Base-by-base conservation (phyloP, 2,888 invertebrate genomes). In the Carcina quercana region DNA sequence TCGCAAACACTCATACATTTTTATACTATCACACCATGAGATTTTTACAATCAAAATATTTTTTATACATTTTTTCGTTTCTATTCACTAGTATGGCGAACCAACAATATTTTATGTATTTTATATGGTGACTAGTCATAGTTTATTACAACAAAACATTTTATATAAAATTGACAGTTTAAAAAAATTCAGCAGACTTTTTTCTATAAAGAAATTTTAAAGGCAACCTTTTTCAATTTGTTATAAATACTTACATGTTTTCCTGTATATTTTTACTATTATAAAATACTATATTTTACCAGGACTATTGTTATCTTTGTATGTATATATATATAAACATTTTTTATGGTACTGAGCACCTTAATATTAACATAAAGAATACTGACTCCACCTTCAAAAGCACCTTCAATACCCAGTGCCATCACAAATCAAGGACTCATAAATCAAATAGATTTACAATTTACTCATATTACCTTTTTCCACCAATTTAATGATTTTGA, bases 1-100 rank as follows among this genome's bases (percentile, higher is more conserved):
- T 12, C 53, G 57, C 57, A 55, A 11, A 17, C 17, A 17, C 5
- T 17, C 59, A 58, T 59, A 71, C 57, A 53, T 55, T 59, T 59
- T 48, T 54, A 66, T 54, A 62, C 43, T 62, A 70, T 70, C 70
- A 72, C 67, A 65, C 71, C 50, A 58, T 45, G 57, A 62, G 53
- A 66, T 66, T 58, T 56, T 43, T 50, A 47, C 50, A 32, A 40
- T 45, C 42, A 37, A 34, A 43, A 35, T 36, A 39, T 30, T 42
- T 42, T 48, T 46, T 52, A 11, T 8, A 24, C 12, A 17, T 17
- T 17, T 17, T 17, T 46, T 38, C 43, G 33, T 37, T 39, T 45
- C 32, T 35, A 42, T 49, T 50, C 42, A 43, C 52, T 61, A 63
- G 45, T 54, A 64, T 60, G 62, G 61, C 61, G 57, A 19, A 59